These are phyloP conservation scores for Vidua macroura DNA, from an alignment of 2,113 vertebrate genomes.

Conservation along the genomic window DNA sequence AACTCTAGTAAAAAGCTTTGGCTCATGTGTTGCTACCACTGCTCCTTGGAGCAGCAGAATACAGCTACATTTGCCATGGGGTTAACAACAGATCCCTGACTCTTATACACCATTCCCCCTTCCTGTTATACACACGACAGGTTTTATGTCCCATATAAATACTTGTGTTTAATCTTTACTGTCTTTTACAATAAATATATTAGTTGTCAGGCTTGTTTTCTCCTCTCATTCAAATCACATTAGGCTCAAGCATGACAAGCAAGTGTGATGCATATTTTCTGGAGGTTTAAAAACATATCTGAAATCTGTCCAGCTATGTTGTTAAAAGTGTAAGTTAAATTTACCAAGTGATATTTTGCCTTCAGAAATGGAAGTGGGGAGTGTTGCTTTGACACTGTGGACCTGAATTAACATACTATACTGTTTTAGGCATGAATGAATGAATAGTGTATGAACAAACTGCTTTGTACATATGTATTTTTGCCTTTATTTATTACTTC, in stretches of 20 bases:
- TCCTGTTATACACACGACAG: not conserved
- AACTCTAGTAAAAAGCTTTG: not conserved
- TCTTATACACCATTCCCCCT: not conserved
- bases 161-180: not conserved
- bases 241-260: not conserved
- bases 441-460: not conserved
- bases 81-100: not conserved
- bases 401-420: not conserved
- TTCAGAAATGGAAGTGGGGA: not conserved
- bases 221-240: constrained; percentile 8
- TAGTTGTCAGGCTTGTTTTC: not conserved
- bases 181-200: not conserved
- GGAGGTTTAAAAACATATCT: not conserved
- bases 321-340: not conserved
- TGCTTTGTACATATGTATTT: not conserved
- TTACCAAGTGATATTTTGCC: not conserved
- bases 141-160: not conserved
- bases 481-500: not conserved
- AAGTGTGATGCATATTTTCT: not conserved
- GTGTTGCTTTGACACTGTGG: not conserved
- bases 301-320: not conserved
- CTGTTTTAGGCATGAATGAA: not conserved
- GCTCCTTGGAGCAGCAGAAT: not conserved
- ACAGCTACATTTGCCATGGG: not conserved
- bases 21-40: accelerated